Evolutionary conservation across 2,888 invertebrate species (phyloP), one percentile per base, ranked within the genome.

Genomic region (Ashinkailepas kermadecensis): DNA sequence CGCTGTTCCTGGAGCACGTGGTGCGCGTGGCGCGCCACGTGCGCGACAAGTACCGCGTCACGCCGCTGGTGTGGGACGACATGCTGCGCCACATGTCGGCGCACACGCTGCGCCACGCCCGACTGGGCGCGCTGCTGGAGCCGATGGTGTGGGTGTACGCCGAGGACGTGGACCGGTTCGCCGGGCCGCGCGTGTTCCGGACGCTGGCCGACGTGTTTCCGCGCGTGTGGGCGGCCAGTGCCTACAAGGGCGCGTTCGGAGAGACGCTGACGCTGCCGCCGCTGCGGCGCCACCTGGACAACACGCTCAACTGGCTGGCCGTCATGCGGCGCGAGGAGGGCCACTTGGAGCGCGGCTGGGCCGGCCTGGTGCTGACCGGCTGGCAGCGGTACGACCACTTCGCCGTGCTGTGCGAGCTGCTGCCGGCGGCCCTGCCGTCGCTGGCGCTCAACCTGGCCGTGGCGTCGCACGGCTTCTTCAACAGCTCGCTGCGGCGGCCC

Each of bases 111-210:
- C 88, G 91, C 82, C 90, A 91, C 83, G 90, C 90, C 58, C 90
- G 90, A 74, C 88, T 94, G 23, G 92, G 92, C 0, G 88, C 89
- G 62, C 88, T 92, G 67, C 93, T 94, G 0, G 93, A 94, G 85
- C 93, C 93, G 0, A 93, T 94, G 93, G 91, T 94, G 57, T 94
- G 94, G 94, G 92, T 93, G 8, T 94, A 94, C 86, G 92, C 92
- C 15, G 92, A 91, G 85, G 92, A 87, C 83, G 85, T 87, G 23
- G 85, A 85, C 39, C 84, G 85, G 21, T 85, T 87, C 62, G 85
- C 87, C 87, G 83, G 88, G 85, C 85, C 87, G 85, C 83, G 86
- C 86, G 83, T 86, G 85, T 85, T 86, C 86, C 82, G 84, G 84
- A 82, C 91, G 84, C 93, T 92, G 85, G 89, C 91, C 0, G 89